phyloP scores from a whole-genome alignment of 2,113 vertebrate species.

The human region DNA sequence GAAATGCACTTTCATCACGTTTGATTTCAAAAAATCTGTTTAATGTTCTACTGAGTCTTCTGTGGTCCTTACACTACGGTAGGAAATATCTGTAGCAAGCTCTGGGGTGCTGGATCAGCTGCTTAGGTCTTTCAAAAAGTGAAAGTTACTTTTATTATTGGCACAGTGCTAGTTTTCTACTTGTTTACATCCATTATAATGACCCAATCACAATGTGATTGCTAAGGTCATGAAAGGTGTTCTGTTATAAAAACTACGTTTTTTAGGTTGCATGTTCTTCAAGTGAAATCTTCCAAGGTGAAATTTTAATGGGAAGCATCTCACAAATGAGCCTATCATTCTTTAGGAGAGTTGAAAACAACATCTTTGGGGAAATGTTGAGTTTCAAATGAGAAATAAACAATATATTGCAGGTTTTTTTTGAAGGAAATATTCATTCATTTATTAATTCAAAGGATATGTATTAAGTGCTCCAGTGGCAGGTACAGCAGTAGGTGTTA shows the following conservation, averaged over 20 bases:
- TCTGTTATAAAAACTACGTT: constrained; percentile 32
- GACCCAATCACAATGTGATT: not conserved
- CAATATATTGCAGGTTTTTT: not conserved
- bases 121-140: constrained; percentile 14
- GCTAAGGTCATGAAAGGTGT: constrained; percentile 55
- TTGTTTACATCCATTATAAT: constrained; percentile 63
- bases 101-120: not conserved
- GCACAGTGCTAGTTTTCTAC: constrained; percentile 8
- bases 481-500: not conserved
- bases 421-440: not conserved
- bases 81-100: constrained; percentile 11
- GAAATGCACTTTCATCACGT: constrained; percentile 39
- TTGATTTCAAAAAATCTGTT: constrained; percentile 48
- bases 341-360: not conserved
- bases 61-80: constrained; percentile 16
- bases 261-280: constrained; percentile 51
- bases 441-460: not conserved
- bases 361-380: constrained; percentile 9
- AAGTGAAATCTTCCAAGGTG: constrained; percentile 38
- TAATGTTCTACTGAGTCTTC: constrained; percentile 62
- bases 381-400: constrained; percentile 6
- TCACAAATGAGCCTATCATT: not conserved
- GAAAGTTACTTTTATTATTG: constrained; percentile 58
- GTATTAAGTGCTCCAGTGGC: not conserved
- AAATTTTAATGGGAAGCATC: constrained; percentile 7